Percentiles rank a stretch among this genome's conserved stretches.
phyloP scores from a whole-genome alignment of 2,113 vertebrate genomes.

The Leptodactylus fuscus region DNA sequence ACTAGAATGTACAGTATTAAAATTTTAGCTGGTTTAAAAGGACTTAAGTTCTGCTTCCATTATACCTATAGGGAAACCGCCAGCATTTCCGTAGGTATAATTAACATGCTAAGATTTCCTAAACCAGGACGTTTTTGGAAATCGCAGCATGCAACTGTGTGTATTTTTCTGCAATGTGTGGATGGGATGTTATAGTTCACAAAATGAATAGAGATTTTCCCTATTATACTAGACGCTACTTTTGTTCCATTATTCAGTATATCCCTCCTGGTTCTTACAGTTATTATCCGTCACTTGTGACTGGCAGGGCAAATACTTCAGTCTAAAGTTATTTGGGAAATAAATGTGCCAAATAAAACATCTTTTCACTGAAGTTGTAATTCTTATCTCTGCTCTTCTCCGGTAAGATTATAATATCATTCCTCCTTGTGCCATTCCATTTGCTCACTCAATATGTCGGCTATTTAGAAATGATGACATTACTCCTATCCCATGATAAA shows the following conservation, averaged over 20 bases:
- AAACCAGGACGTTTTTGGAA: no score
- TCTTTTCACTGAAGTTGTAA: not conserved
- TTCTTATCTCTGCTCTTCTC: not conserved
- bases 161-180: no score
- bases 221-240: no score
- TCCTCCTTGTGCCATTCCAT: not conserved
- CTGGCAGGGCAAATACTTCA: not conserved
- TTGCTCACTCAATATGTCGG: not conserved
- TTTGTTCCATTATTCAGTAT: not conserved
- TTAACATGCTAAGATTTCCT: no score
- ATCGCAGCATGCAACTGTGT: no score
- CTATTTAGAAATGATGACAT: constrained; percentile 19
- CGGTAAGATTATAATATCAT: not conserved
- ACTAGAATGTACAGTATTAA: no score
- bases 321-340: not conserved
- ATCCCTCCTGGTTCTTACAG: not conserved
- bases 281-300: not conserved
- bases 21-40: no score
- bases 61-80: no score
- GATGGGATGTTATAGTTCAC: no score
- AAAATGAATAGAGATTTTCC: no score
- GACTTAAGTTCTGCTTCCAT: no score
- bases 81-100: no score
- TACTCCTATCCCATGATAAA: not conserved
- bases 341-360: constrained; percentile 10